Conservation (phyloP, 2,888 invertebrate species). For the Luperina nickerlii region DNA sequence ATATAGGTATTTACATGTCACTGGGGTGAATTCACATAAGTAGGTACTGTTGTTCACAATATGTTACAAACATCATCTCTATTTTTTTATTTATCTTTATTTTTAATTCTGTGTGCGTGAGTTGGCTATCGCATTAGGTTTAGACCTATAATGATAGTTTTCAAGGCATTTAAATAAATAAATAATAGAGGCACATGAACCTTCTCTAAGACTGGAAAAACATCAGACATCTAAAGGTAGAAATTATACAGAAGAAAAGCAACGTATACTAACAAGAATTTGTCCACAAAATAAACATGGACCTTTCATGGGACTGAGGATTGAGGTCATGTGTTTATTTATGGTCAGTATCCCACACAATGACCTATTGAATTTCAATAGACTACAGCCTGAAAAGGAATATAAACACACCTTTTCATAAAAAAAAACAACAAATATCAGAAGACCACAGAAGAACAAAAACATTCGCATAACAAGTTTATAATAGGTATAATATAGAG, state of each 20-base stretch:
- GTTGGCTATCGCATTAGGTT: too few relatives aligned
- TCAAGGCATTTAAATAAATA: too few relatives aligned
- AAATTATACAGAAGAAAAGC: not conserved
- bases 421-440: conserved; percentile 38
- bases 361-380: conserved; percentile 48
- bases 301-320: conserved; percentile 11
- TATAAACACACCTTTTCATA: conserved; percentile 32
- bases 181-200: too few relatives aligned
- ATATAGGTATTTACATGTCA: too few relatives aligned
- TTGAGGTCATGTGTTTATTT: conserved; percentile 58
- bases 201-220: too few relatives aligned
- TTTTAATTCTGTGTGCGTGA: too few relatives aligned
- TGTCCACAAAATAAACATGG: conserved; percentile 14
- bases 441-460: conserved; percentile 17
- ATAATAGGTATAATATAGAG: conserved; percentile 5
- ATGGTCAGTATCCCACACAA: conserved; percentile 36
- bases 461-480: conserved; percentile 1
- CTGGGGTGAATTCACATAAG: too few relatives aligned
- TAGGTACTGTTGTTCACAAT: too few relatives aligned
- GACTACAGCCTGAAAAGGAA: conserved; percentile 25
- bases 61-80: too few relatives aligned
- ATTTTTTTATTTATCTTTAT: too few relatives aligned
- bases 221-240: not conserved
- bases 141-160: too few relatives aligned
- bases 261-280: conserved; percentile 14